Conservation (phyloP, 2,113 vertebrate genomes). For the Podilymbus podiceps region DNA sequence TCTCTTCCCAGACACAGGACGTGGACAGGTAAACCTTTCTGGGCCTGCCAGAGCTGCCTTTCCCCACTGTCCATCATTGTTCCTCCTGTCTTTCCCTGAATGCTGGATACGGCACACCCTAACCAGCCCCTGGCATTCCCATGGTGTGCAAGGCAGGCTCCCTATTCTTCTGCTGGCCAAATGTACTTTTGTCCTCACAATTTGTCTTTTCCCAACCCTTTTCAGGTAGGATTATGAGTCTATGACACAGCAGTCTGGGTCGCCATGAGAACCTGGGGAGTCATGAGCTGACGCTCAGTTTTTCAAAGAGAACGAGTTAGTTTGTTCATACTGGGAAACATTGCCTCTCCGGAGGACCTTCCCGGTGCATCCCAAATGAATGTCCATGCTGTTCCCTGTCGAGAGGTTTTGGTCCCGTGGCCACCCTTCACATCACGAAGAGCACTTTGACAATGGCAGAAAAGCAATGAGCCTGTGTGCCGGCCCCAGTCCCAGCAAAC, state of each 20-base stretch:
- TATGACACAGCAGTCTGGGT: neutral
- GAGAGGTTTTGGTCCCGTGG: neutral
- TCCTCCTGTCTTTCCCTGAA: neutral
- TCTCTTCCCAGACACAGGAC: neutral
- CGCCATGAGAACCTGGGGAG: neutral
- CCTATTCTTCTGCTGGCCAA: neutral
- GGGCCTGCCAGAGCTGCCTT: neutral
- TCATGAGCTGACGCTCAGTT: fast-evolving
- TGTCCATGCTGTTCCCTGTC: fast-evolving
- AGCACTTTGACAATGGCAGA: neutral
- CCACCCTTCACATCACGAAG: neutral
- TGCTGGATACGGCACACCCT: neutral
- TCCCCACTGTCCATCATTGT: fast-evolving
- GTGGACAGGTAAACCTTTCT: neutral
- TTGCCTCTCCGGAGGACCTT: neutral
- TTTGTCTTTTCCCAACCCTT: neutral
- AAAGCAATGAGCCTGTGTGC: fast-evolving
- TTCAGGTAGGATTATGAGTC: fast-evolving
- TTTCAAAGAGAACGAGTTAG: neutral
- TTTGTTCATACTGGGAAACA: neutral
- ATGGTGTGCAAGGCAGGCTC: neutral
- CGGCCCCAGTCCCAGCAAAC: neutral
- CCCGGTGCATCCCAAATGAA: neutral
- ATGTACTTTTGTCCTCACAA: neutral
- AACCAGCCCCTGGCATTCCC: neutral